Base-by-base conservation (phyloP, 1,140 invertebrate genomes). In the Oedothorax gibbosus region DNA sequence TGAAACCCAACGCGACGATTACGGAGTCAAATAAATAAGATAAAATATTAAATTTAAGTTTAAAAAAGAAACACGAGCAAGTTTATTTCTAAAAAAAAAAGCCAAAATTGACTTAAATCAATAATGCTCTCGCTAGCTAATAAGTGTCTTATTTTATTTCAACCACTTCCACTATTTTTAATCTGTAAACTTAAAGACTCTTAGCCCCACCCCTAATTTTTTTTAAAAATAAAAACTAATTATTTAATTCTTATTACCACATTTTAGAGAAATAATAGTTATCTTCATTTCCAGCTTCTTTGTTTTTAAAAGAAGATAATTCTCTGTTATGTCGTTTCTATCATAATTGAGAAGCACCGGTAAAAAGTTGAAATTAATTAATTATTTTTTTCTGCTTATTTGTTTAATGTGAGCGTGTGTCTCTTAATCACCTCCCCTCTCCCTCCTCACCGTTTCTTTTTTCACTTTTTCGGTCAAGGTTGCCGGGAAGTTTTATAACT, bases 321-420 rank as follows among this genome's bases (percentile, higher is more conserved):
- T 82, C 80, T 15, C 73, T 73, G 68, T 82, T 73, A 71, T 80
- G 71, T 57, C 78, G 78, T 80, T 80, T 80, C 66, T 51, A 80
- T 69, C 78, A 80, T 80, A 80, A 65, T 69, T 81, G 49, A 81
- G 66, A 81, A 21, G 53, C 69, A 73, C n/a, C 69, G 56, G 77
- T 68, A 79, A 54, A 72, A 73, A 73, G 80, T 82, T 82, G 80
- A 82, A 82, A 82, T 82, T 82, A 82, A 82, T 82, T 82, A 82
- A 82, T 82, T 79, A 73, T 82, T 78, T 82, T 81, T 82, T 82
- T 73, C 53, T 71, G n/a, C 21, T 56, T 79, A 79, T 79, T 79
- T 68, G 77, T 66, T 79, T 79, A 79, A 79, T 79, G 68, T 79
- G 18, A 20, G 66, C 69, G 35, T 71, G 66, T 80, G 50, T 66